Base-by-base conservation (phyloP, 2,113 vertebrate species). In the Hippocampus comes region DNA sequence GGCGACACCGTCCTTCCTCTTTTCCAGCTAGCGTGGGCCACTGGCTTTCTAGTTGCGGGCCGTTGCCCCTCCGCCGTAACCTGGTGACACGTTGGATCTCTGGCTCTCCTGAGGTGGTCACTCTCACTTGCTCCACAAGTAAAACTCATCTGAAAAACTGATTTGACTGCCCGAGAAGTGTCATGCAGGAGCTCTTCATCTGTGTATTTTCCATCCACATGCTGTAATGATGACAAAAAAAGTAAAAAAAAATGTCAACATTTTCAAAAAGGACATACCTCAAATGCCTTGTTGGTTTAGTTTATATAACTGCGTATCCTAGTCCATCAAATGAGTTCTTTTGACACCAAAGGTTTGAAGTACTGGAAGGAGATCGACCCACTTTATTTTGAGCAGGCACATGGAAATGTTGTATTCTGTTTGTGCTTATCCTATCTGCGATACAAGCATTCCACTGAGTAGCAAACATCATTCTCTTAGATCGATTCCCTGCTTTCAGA, bases 341-440 rank as follows among this genome's bases (percentile, higher is more conserved):
- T 7, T 10, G 53, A 51, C 21, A 21, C 20, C 18, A 18, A 51
- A 51, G 49, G 18, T n/a, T 56, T 56, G 8, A 56, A 56, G 53
- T 51, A 21, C 4, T 6, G n/a, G 53, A 56, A 56, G 2, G 2
- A 11, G 21, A 56, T 56, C 10, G 53, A 56, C 53, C n/a, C 53
- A 56, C 21, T 56, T n/a, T 21, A 20, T 56, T 56, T 23, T 18
- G 21, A 9, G n/a, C 21, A 56, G n/a, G 53, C 53, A 21, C 9
- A 8, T 59, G 14, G 25, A 59, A 60, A 60, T 30, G 14, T 8
- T 30, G 5, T 30, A 83, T 68, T 63, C 77, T 74, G 70, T 74
- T 85, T 78, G 82, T 79, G 71, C 75, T 85, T 59, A 73, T 79
- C 78, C 57, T 73, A 74, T 83, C 84, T 77, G 27, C 43, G 25